phyloP scores from a whole-genome alignment of 2,797 vertebrate genomes.

The Falco peregrinus region DNA sequence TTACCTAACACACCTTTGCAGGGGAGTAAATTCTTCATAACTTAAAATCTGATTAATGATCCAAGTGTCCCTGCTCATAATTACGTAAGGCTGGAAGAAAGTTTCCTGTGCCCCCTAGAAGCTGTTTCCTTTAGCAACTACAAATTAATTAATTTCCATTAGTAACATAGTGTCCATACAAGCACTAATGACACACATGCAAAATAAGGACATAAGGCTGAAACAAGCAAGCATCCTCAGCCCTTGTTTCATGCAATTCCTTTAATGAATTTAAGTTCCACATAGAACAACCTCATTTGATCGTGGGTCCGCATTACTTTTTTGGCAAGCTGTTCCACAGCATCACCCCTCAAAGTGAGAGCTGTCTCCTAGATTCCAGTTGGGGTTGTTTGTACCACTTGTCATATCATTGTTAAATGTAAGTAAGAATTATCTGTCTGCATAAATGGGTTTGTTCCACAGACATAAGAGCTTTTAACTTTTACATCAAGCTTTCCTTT shows the following conservation, averaged over 20 bases:
- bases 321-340: background rate
- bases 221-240: background rate
- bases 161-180: background rate
- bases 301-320: background rate
- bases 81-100: background rate
- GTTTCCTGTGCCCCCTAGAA: background rate
- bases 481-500: background rate
- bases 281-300: background rate
- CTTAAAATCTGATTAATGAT: background rate
- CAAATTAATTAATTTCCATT: background rate
- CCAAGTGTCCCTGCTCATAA: background rate
- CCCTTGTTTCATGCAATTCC: background rate
- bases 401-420: background rate
- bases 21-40: background rate
- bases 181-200: background rate
- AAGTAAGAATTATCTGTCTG: background rate
- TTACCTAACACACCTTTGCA: background rate
- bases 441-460: background rate
- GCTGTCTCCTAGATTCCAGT: background rate
- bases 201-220: background rate
- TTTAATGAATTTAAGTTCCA: background rate
- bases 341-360: background rate
- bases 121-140: background rate
- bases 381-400: background rate
- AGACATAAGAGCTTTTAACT: background rate